Evolutionary conservation across 2,113 vertebrate species (phyloP), one percentile per base, ranked within the genome.

Genomic region (Melanocharis versteri): DNA sequence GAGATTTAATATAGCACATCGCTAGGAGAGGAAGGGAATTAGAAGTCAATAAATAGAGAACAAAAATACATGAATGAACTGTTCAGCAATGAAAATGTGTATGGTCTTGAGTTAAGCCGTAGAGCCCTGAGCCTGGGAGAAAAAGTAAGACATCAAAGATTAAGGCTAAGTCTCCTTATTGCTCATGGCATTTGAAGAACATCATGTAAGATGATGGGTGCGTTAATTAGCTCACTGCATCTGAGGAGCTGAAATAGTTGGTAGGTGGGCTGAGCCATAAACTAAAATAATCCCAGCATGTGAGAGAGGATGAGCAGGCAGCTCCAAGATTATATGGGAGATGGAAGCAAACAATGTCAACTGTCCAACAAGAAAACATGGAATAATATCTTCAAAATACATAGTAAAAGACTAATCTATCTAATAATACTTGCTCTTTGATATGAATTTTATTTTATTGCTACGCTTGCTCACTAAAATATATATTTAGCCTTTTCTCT

Each of bases 181-280:
- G 81, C 71, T 96, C 33, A 33, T 5, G 15, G 62, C 78, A 80
- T 85, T 53, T 85, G 78, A 95, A 60, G 62, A 87, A 58, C 8
- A 21, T 70, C 8, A 21, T 70, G 30, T 54, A 93, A 93, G 39
- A 85, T 53, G 91, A 95, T 30, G 35, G 66, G 72, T 71, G 87
- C 1, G 0, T 82, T 91, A 85, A 95, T 95, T 91, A 94, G 66
- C 73, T 96, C 57, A 66, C 27, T 72, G 65, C 26, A 77, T 80
- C 81, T 88, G 76, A 83, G 71, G 9, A 90, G 80, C 90, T 85
- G 84, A 96, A 96, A 93, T 79, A 95, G 77, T 89, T 91, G 70
- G 70, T 91, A 93, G 89, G 91, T 91, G 66, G 94, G 87, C 70
- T 80, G 89, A 96, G 78, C 73, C 87, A 91, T 69, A 95, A 93